Evolutionary conservation across 2,888 invertebrate species (phyloP), one percentile per base, ranked within the genome.

Genomic region (Drosophila conformis): DNA sequence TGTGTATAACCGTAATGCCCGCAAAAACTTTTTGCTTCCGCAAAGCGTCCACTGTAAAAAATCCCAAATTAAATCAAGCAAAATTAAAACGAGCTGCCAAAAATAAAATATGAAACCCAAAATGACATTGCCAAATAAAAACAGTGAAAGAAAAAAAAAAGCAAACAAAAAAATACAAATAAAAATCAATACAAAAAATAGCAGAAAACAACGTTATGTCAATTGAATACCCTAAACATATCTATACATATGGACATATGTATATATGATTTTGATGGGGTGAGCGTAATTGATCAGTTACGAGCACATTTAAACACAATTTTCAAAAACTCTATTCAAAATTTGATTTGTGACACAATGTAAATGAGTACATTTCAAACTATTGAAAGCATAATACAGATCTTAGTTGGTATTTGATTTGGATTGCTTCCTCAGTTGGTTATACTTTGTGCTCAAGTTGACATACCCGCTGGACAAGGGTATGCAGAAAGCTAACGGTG

Each of bases 111-210:
- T 18, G 49, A 60, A 67, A 70, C 42, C 63, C 66, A 72, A 77
- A 85, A 82, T 83, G 83, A 83, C 82, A 82, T 83, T 81, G 83
- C 86, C 80, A 71, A 79, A 76, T 82, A 42, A 65, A 33, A 57
- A 66, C 7, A 25, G 10, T 2, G 4, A 18, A 36, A 3, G 31
- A 31, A 31, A 33, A 42, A 25, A 25, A 31, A 29, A n/a, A n/a
- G 51, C n/a, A 5, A 21, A 35, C 33, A n/a, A n/a, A 54, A 62
- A 51, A 35, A 40, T 4, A 21, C 42, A 38, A 58, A 35, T 7
- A 31, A 35, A 49, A 35, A 21, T 15, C n/a, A 42, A 29, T 52
- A 27, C 2, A n/a, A 29, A 46, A 15, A 13, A 13, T 21, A 21
- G 0, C 21, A 21, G 8, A 38, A 29, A n/a, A 7, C 1, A 6